Conservation (phyloP, 2,797 vertebrate genomes). For the Propithecus perrieri region DNA sequence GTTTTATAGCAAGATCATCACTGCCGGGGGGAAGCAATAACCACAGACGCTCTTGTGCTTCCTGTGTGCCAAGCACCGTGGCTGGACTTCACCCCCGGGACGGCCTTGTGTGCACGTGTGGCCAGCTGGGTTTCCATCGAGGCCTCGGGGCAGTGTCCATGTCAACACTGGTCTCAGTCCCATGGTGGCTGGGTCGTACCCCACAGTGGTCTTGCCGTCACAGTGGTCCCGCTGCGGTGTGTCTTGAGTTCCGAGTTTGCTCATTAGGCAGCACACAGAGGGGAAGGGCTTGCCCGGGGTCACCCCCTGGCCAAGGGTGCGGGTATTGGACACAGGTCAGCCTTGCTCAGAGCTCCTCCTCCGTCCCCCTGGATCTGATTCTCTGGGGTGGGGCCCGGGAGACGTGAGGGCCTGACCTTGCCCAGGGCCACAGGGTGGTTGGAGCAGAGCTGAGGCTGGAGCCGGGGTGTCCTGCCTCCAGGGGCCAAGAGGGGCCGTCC, state of each 20-base stretch:
- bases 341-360: too few relatives aligned
- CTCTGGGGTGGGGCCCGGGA: not conserved
- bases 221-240: fast-evolving
- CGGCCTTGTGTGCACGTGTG: fast-evolving
- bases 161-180: fast-evolving
- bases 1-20: fast-evolving
- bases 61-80: not conserved
- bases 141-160: not conserved
- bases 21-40: fast-evolving
- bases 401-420: not conserved
- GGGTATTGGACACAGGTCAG: not conserved
- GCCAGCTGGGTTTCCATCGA: fast-evolving
- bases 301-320: not conserved
- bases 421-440: not conserved
- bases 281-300: not conserved
- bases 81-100: not conserved
- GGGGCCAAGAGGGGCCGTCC: not conserved
- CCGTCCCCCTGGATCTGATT: not conserved
- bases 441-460: not conserved
- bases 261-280: not conserved
- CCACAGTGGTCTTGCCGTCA: fast-evolving
- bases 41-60: fast-evolving
- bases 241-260: not conserved
- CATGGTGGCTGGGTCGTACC: fast-evolving
- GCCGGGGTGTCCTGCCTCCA: not conserved